Percentiles rank a stretch among this genome's conserved stretches.
phyloP scores from a whole-genome alignment of 2,113 vertebrate species.

The Platysteira castanea region DNA sequence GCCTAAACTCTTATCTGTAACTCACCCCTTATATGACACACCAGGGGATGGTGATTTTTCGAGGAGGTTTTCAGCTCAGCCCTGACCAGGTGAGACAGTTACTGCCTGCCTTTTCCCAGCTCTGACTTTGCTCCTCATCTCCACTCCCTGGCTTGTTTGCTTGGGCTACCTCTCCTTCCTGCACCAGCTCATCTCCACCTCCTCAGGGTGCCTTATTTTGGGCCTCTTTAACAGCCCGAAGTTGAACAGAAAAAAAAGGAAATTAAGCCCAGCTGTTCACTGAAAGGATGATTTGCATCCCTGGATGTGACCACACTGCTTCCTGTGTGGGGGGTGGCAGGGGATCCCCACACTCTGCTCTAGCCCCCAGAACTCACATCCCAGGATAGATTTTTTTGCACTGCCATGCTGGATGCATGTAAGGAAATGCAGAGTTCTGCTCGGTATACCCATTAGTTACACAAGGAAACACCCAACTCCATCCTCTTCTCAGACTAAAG shows the following conservation, averaged over 20 bases:
- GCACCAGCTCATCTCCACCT: not conserved
- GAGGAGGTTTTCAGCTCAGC: not conserved
- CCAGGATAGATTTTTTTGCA: no score
- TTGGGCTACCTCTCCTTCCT: not conserved
- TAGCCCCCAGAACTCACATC: no score
- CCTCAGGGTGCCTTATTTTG: not conserved
- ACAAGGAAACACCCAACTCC: not conserved
- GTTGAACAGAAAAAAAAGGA: not conserved
- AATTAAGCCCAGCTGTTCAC: not conserved
- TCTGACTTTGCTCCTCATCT: not conserved
- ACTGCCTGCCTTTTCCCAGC: not conserved
- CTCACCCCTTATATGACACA: not conserved
- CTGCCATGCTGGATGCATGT: accelerated
- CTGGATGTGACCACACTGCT: not conserved
- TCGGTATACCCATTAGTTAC: accelerated
- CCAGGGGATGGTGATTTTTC: not conserved
- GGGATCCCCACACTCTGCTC: accelerated
- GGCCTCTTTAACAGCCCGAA: not conserved
- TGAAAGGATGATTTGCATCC: not conserved
- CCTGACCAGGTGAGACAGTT: not conserved
- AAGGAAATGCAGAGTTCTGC: not conserved
- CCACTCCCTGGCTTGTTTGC: not conserved
- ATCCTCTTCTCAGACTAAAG: not conserved
- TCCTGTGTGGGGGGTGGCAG: not conserved
- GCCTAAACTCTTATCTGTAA: not conserved